These are phyloP conservation scores for Spinus olivaceus DNA, from an alignment of 2,797 vertebrate species.

Conservation along the genomic window DNA sequence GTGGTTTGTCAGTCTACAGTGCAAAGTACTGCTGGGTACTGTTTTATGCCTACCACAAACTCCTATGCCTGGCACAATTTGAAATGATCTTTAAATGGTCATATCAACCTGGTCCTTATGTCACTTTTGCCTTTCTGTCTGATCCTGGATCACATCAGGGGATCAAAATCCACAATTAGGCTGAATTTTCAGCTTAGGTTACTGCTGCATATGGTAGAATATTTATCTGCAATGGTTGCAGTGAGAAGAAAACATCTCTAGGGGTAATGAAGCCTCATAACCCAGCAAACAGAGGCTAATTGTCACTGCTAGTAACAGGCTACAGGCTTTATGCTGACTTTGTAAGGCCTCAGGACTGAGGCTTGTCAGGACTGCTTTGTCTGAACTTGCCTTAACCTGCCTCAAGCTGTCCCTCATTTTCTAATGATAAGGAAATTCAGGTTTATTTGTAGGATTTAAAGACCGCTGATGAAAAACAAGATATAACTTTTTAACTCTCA, in stretches of 20 bases:
- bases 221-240: background rate
- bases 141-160: background rate
- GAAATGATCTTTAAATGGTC: background rate
- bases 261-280: background rate
- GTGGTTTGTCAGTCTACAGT: background rate
- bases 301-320: background rate
- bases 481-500: background rate
- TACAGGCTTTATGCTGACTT: background rate
- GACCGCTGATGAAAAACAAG: background rate
- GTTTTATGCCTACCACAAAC: background rate
- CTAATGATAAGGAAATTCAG: background rate
- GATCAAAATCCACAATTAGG: background rate
- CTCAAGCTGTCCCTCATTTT: rapidly evolving
- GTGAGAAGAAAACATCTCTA: background rate
- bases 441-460: background rate
- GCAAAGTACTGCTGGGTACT: background rate
- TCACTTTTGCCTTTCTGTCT: background rate
- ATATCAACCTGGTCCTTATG: background rate
- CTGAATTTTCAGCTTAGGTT: background rate
- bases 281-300: background rate
- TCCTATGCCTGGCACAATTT: background rate
- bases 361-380: background rate
- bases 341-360: background rate
- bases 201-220: background rate
- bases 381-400: background rate